phyloP scores from a whole-genome alignment of 2,797 vertebrate species.

The Dipus sagitta region DNA sequence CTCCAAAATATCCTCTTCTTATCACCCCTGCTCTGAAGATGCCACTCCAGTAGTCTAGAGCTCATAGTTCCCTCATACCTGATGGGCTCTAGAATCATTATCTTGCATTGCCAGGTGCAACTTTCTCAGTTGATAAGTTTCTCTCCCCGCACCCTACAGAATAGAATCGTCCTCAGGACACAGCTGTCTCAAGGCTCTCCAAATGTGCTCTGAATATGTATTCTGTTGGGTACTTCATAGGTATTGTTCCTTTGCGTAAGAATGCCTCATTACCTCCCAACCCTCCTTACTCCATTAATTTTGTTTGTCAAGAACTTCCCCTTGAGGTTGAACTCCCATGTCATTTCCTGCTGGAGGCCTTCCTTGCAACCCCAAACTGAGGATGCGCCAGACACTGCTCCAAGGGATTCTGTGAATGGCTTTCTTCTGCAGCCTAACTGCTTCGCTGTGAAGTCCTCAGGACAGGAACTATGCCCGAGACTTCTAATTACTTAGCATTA shows the following conservation, averaged over 20 bases:
- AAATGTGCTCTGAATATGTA: not conserved
- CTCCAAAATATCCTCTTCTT: not conserved
- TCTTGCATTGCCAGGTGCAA: not conserved
- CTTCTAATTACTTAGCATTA: not conserved
- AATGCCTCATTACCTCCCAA: not conserved
- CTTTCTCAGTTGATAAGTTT: not conserved
- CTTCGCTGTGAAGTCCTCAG: not conserved
- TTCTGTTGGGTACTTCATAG: not conserved
- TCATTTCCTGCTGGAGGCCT: not conserved
- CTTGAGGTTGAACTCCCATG: not conserved
- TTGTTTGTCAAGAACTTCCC: slow-evolving; percentile 14
- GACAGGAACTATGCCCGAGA: not conserved
- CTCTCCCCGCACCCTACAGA: not conserved
- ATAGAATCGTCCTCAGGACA: not conserved
- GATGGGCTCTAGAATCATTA: not conserved
- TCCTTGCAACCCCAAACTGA: not conserved
- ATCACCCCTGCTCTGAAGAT: not conserved
- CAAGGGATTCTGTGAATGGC: not conserved
- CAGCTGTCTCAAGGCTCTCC: not conserved
- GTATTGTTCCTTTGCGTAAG: not conserved
- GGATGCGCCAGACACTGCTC: too few species aligned
- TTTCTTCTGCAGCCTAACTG: not conserved
- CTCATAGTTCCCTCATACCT: not conserved
- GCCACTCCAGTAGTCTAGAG: not conserved
- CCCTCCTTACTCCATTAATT: not conserved